Percentiles rank a stretch among this genome's conserved stretches.
Evolutionary conservation across 2,797 vertebrate genomes (phyloP).

Genomic region (Sebastolobus alascanus): DNA sequence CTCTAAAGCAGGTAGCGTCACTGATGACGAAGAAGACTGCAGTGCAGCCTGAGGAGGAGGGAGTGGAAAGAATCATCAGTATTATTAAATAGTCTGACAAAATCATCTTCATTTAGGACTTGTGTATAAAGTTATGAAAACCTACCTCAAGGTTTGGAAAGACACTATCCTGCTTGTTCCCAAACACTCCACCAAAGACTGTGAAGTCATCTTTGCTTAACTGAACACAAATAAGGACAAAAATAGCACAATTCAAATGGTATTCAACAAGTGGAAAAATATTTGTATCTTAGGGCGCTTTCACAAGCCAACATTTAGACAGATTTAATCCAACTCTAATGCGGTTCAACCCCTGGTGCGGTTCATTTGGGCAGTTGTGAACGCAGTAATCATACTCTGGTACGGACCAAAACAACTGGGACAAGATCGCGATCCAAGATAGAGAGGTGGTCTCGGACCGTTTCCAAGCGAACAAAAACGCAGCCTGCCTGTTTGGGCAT

Average conservation of each 20-base stretch:
- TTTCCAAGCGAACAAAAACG: too few species aligned
- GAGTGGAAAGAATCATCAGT: neutral
- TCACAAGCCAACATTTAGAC: too few species aligned
- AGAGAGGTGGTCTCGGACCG: too few species aligned
- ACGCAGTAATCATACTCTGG: too few species aligned
- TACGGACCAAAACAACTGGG: too few species aligned
- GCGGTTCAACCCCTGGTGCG: too few species aligned
- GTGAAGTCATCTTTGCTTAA: conserved; percentile 94
- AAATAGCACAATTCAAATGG: neutral
- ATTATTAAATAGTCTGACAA: neutral
- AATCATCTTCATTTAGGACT: neutral
- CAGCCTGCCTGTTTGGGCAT: too few species aligned
- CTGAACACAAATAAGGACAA: conserved; percentile 70
- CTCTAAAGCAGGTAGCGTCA: conserved; percentile 87
- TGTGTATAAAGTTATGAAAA: neutral
- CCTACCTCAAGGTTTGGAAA: conserved; percentile 88
- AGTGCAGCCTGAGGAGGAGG: conserved; percentile 82
- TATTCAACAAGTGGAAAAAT: neutral
- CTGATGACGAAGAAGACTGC: conserved; percentile 82
- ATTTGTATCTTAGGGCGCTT: neutral
- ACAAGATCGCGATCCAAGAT: too few species aligned
- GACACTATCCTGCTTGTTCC: conserved; percentile 89
- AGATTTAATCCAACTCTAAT: too few species aligned
- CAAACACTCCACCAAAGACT: conserved; percentile 89
- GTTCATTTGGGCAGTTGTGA: too few species aligned